Base-by-base conservation (phyloP, 2,797 vertebrate genomes). In the Xenentodon cancila region DNA sequence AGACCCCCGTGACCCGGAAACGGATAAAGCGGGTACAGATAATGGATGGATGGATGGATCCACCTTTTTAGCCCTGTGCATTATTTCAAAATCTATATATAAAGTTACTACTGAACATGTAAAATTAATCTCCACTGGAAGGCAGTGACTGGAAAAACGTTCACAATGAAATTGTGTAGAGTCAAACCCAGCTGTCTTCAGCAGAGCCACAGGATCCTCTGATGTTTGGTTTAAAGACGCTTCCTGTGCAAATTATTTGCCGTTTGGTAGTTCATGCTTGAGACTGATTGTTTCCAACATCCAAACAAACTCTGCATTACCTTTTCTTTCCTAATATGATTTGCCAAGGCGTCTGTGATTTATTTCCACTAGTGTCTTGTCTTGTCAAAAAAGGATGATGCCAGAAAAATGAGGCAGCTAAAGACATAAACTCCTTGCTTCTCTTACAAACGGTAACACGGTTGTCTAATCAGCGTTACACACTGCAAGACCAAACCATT, bases 401-500 rank as follows among this genome's bases (percentile, higher is more conserved):
- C 9, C 19, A 37, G 30, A 40, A 59, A 30, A 49, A 59, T 49
- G 19, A 59, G 27, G n/a, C 27, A 34, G 3, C 21, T 3, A 19
- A 48, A 48, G 12, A 22, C 11, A 48, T 4, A 47, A 5, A 48
- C 13, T 40, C 37, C 13, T 1, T 40, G 37, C 37, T 40, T 47
- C 21, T 19, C 18, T 19, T 3, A 20, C 17, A 46, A 47, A 20
- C 5, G 18, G 19, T 18, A 27, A 4, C 2, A 17, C 13, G 19
- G 21, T 40, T 6, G 25, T 42, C 32, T 49, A n/a, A 40, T 25
- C 20, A 48, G 21, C 11, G 5, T n/a, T 50, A 16, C 32, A 40
- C 20, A 21, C 16, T 50, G 47, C 32, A 50, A 50, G 42, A 16
- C 30, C 34, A 60, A 56, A 27, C 13, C 11, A 20, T 65, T 54